Base-by-base conservation (phyloP, 2,113 vertebrate genomes). In the Sander lucioperca region DNA sequence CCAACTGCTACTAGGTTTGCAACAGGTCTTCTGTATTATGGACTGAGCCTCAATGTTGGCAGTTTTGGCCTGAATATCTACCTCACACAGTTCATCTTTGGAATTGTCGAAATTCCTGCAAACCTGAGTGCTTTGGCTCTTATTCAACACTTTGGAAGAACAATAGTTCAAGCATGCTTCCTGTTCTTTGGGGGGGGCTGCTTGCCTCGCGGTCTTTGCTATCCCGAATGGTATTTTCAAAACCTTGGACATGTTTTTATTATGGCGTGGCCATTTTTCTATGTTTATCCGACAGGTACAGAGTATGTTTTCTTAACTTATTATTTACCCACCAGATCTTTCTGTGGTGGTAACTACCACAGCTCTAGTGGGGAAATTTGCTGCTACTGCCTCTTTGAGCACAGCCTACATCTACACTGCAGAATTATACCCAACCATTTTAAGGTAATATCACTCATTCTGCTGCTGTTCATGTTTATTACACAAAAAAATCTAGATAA, bases 21-120 rank as follows among this genome's bases (percentile, higher is more conserved):
- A 77, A 95, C 95, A 66, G 96, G 96, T 77, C 72, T 99, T 74
- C 93, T 95, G 15, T 99, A 97, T 88, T 99, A 95, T 0, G 97
- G 97, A 8, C 84, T 99, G 76, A 93, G 96, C 65, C 87, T 98
- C 63, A 97, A 97, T 0, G 96, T 98, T 45, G 96, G 96, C 0
- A 95, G 91, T 75, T 99, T 99, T 36, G 97, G 97, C 33, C 75
- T 97, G 92, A 92, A 98, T 89, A 96, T 98, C 92, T 98, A 98
- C 90, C 91, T 99, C 83, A 98, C 97, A 0, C 97, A 99, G 90
- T 93, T 98, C 3, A 92, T 97, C 2, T 99, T 98, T 10, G 96
- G 96, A 45, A n/a, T 91, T 0, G 96, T 94, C 2, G 97, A 98
- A 87, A 67, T 97, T n/a, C 96, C 96, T 0, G 95, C 94, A 6